Conservation (phyloP, 2,113 vertebrate species). For the Tretioscincus oriximinensis region DNA sequence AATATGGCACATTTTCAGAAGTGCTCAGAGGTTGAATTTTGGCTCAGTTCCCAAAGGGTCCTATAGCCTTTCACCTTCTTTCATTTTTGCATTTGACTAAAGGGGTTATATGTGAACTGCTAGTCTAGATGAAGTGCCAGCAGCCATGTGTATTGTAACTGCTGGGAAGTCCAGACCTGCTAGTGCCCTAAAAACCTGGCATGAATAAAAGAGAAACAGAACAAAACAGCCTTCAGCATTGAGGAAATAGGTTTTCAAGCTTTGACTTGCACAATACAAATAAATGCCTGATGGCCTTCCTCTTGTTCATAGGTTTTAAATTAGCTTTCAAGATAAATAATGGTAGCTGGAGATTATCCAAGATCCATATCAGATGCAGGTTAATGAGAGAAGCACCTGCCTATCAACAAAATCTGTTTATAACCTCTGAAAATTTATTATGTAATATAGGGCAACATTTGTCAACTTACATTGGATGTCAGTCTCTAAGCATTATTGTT, state of each 20-base stretch:
- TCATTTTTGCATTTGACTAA: not conserved
- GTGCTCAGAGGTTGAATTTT: not conserved
- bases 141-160: not conserved
- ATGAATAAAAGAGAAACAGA: not conserved
- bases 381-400: not conserved
- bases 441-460: not conserved
- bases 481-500: not conserved
- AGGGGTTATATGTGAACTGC: fast-evolving
- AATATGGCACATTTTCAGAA: not conserved
- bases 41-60: not conserved
- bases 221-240: not conserved
- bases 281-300: not conserved
- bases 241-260: not conserved
- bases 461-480: not conserved
- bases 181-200: not conserved
- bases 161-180: not conserved
- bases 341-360: not conserved
- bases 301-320: not conserved
- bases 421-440: not conserved
- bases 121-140: not conserved
- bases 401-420: not conserved
- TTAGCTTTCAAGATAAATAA: not conserved
- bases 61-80: not conserved
- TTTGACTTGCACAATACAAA: not conserved
- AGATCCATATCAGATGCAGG: not conserved